These are phyloP conservation scores for Helicoverpa armigera DNA, from an alignment of 1,140 invertebrate species.

Conservation along the genomic window DNA sequence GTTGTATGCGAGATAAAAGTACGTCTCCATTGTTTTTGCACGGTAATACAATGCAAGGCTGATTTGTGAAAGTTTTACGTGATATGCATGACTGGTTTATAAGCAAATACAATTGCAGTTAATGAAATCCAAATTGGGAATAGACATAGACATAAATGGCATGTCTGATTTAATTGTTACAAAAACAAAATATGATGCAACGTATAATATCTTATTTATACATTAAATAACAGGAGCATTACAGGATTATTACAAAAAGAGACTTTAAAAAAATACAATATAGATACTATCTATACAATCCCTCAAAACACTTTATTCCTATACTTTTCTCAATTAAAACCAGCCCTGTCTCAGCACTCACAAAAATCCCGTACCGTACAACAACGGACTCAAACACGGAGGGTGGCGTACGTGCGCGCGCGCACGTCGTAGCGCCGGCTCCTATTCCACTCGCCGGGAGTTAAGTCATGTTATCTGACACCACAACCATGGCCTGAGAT, in stretches of 20 bases:
- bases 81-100: too few species aligned
- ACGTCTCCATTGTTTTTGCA: slow-evolving; percentile 62
- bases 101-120: too few species aligned
- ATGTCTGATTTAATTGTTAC: too few species aligned
- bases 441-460: slow-evolving; percentile 62
- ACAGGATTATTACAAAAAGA: too few species aligned
- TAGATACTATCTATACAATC: neutral
- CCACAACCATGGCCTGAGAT: slow-evolving; percentile 9
- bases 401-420: slow-evolving; percentile 76
- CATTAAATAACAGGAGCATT: too few species aligned
- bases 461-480: slow-evolving; percentile 54
- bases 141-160: too few species aligned
- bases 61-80: slow-evolving; percentile 16
- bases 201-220: too few species aligned
- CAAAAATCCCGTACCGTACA: slow-evolving; percentile 55
- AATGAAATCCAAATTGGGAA: too few species aligned
- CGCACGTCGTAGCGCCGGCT: slow-evolving; percentile 71
- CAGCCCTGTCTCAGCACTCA: too few species aligned
- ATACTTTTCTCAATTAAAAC: too few species aligned
- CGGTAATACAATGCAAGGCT: slow-evolving; percentile 12
- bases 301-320: neutral
- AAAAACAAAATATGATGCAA: too few species aligned
- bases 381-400: slow-evolving; percentile 56
- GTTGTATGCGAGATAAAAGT: slow-evolving; percentile 59
- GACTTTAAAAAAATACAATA: too few species aligned